phyloP scores from a whole-genome alignment of 2,113 vertebrate species.

The Pelvicachromis taeniatus region DNA sequence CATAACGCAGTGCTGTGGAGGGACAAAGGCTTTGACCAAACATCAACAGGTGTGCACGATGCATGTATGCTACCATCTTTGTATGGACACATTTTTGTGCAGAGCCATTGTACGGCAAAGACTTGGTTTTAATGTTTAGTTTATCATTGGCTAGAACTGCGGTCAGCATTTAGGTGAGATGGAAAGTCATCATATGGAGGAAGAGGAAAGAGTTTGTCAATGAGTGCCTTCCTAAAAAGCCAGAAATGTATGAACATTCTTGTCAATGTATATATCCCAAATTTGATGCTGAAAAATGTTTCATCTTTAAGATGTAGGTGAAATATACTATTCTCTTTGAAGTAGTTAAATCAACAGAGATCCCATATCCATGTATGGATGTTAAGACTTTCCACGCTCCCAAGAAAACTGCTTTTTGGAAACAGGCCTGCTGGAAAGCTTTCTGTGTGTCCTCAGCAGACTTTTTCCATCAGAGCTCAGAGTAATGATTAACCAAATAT shows the following conservation, averaged over 20 bases:
- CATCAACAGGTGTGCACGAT: not conserved
- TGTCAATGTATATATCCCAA: not conserved
- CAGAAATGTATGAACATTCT: accelerated
- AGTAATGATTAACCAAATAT: not conserved
- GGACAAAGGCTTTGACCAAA: not conserved
- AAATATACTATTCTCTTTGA: not conserved
- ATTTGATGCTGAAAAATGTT: not conserved
- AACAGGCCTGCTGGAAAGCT: not conserved
- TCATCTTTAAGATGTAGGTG: not conserved
- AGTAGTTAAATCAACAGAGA: not conserved
- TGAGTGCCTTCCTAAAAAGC: not conserved
- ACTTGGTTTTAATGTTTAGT: not conserved
- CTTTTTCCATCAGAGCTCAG: not conserved
- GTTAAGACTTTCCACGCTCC: not conserved
- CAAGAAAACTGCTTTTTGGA: not conserved
- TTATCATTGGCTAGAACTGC: accelerated
- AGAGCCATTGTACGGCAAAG: accelerated
- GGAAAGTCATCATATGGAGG: not conserved
- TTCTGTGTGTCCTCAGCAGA: not conserved
- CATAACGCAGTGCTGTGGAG: not conserved
- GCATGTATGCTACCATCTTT: not conserved
- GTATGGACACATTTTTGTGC: not conserved
- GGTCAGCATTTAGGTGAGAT: not conserved
- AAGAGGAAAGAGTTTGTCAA: not conserved
- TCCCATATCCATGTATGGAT: not conserved